Base-by-base conservation (phyloP, 2,888 invertebrate species). In the Sarcophaga rosellei region DNA sequence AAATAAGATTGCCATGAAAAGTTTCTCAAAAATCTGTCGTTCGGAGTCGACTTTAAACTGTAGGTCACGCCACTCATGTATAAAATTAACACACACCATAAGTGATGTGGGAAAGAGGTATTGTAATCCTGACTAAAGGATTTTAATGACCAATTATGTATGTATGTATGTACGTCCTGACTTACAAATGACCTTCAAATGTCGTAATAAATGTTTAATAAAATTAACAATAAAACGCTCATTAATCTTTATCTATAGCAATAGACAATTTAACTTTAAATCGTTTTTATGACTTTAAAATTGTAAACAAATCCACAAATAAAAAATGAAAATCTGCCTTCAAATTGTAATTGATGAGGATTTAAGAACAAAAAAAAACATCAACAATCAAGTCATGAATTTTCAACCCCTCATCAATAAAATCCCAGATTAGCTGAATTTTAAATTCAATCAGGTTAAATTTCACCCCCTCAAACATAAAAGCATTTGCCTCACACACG, bases 361-460 rank as follows among this genome's bases (percentile, higher is more conserved):
- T 84, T 84, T 81, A 74, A 81, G 1, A 25, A 25, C 2, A 35
- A 35, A 35, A 35, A 35, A 84, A 84, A 74, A 66, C 74, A 86
- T 86, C 84, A 86, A 74, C 73, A 80, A 77, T 57, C 57, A 70
- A 75, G 44, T 75, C 85, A 63, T 5, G 5, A 45, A 57, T 65
- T 63, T 80, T 61, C 78, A 82, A 65, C 82, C 74, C 44, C 69
- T n/a, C 20, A 53, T 17, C n/a, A 77, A 75, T 35, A 75, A 84
- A 83, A 81, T 81, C 77, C 61, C 69, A 59, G 63, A 77, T 83
- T 77, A 84, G 65, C 75, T 69, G 74, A 80, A 81, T 86, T 86
- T 83, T 82, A 82, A 86, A 86, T 80, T 79, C 83, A 77, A 83
- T 84, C 74, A 78, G 59, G 65, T 74, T 72, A 74, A 81, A 78